phyloP scores from a whole-genome alignment of 2,113 vertebrate species.

The Odontophorus gujanensis region DNA sequence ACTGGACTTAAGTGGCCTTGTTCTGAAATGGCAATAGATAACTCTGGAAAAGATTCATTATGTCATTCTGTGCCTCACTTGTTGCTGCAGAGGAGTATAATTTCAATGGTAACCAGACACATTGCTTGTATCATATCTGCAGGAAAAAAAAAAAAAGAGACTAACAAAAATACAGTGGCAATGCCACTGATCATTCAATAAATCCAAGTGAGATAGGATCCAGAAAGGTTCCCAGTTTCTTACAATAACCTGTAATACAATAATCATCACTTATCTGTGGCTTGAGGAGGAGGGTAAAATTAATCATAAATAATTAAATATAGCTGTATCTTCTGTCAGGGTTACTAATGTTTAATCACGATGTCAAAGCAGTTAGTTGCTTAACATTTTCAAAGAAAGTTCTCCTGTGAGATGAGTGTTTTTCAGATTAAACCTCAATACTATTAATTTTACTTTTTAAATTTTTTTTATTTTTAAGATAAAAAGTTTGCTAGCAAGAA shows the following conservation, averaged over 20 bases:
- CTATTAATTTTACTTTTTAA: background rate
- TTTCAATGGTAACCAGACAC: background rate
- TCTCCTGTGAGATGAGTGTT: background rate
- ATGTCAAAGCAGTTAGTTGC: background rate
- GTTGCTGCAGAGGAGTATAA: background rate
- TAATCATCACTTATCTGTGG: background rate
- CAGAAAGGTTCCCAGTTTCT: background rate
- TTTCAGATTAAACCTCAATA: background rate
- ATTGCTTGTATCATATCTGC: background rate
- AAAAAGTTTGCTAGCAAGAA: background rate
- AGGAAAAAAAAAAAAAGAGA: background rate
- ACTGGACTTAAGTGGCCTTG: background rate
- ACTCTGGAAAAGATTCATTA: background rate
- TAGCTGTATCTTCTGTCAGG: background rate
- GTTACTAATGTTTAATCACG: background rate
- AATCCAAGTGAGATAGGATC: background rate
- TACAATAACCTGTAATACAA: background rate
- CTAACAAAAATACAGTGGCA: background rate
- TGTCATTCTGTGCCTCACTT: background rate
- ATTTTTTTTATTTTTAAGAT: no score
- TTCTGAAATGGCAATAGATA: background rate
- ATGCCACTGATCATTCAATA: background rate
- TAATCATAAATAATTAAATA: background rate
- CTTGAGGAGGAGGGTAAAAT: background rate
- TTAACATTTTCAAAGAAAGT: background rate